Evolutionary conservation across 2,888 invertebrate genomes (phyloP), one percentile per base, ranked within the genome.

Genomic region (Sarcophaga carnaria): DNA sequence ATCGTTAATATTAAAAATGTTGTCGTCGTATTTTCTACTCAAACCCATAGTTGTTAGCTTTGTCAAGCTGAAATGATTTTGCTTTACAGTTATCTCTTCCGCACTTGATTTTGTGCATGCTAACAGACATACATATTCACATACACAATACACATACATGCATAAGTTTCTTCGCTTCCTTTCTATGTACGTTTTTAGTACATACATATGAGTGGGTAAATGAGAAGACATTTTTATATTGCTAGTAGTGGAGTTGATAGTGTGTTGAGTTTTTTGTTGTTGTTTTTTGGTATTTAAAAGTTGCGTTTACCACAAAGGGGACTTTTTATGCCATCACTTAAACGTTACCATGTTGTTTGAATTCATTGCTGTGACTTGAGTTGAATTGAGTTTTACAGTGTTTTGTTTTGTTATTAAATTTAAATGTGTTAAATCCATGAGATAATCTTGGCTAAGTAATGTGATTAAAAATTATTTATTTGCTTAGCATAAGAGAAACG

Each of bases 361-460:
- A 17, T 54, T 54, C 2, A 17, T 54, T 54, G 17, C 5, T 54
- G 17, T 12, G 4, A 54, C 2, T 72, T 64, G 60, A 14, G n/a
- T 72, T 45, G 60, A 14, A 14, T 25, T 74, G 72, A 25, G 17
- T 47, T 66, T 45, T 64, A 5, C 6, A 17, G 17, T 6, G 59
- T 59, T 20, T 47, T 12, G 5, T 72, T 74, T 49, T 63, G 20
- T 76, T 75, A 69, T 81, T 63, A 70, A 81, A 81, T 81, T 69
- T 75, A 8, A 37, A 75, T 81, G 75, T 66, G 69, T 81, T 75
- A 81, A 70, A 54, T 75, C 10, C 63, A 81, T 75, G 62, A 27
- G 14, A 69, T 80, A 80, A 75, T 75, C 74, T 63, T 12, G 62
- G 69, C 60, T 59, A 63, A 81, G 69, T 81, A 75, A 81, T 54